phyloP scores from a whole-genome alignment of 2,797 vertebrate species.

The Clarias laeviceps region DNA sequence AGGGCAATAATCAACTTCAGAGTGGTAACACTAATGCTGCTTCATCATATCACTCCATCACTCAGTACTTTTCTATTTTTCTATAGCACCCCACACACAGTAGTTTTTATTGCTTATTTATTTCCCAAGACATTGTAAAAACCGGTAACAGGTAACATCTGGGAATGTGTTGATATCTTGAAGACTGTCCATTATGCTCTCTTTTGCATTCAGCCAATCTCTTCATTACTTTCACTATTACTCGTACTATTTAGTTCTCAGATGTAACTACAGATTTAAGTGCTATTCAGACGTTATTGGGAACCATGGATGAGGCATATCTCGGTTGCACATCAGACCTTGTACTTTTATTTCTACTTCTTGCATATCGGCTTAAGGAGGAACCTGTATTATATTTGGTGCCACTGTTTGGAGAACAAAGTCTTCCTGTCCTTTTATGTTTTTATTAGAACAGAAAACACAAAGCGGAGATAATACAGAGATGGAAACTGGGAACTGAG shows the following conservation, averaged over 20 bases:
- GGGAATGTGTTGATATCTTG: not conserved
- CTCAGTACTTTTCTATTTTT: not conserved
- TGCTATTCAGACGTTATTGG: not conserved
- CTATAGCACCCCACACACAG: not conserved
- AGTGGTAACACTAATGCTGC: not conserved
- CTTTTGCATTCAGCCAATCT: not conserved
- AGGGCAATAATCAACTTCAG: not conserved
- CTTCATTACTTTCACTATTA: not conserved
- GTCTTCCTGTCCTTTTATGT: not conserved
- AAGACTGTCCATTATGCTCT: not conserved
- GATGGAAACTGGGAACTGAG: not conserved
- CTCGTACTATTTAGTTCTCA: not conserved
- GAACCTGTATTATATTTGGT: not conserved
- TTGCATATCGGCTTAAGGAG: not conserved
- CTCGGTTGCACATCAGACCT: not conserved
- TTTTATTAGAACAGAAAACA: not conserved
- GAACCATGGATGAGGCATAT: not conserved
- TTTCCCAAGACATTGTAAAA: not conserved
- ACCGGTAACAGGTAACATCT: not conserved
- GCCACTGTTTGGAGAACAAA: not conserved
- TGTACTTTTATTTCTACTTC: not conserved
- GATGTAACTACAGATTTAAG: not conserved
- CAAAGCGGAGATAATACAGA: not conserved
- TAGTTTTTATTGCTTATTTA: not conserved
- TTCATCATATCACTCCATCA: not conserved